Evolutionary conservation across 1,140 invertebrate genomes (phyloP).

Genomic region (Hyposmocoma kahamanoa): DNA sequence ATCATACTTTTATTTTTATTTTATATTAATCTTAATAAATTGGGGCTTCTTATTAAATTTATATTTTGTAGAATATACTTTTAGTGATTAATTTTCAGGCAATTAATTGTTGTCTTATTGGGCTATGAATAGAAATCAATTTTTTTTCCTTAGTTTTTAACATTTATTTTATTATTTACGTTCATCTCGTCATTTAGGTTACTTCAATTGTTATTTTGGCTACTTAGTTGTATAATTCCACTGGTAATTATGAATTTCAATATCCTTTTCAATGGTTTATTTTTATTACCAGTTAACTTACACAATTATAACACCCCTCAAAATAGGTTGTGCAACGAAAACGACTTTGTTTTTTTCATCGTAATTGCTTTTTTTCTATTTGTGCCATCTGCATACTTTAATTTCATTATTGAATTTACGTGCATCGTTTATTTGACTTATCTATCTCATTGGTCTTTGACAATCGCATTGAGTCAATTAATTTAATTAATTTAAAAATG

Average conservation of each 20-base stretch:
- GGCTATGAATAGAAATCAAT: constrained; percentile 15
- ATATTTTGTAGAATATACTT: neutral
- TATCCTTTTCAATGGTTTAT: too few relatives aligned
- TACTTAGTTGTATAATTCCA: constrained; percentile 5
- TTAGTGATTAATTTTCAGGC: neutral
- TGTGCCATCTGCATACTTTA: constrained; percentile 27
- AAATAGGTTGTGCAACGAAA: constrained; percentile 45
- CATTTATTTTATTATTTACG: constrained; percentile 5
- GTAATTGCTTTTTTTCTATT: constrained; percentile 15
- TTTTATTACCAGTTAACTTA: too few relatives aligned
- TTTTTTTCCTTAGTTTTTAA: neutral
- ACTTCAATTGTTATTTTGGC: constrained; percentile 5
- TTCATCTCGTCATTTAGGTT: constrained; percentile 9
- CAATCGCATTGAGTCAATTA: constrained; percentile 13
- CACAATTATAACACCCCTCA: too few relatives aligned
- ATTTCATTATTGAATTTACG: neutral
- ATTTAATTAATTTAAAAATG: constrained; percentile 13
- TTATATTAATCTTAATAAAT: neutral
- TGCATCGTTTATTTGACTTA: neutral
- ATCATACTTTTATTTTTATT: too few relatives aligned
- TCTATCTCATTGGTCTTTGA: constrained; percentile 1
- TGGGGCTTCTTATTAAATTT: neutral
- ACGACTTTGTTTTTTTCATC: constrained; percentile 16
- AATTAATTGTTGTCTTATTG: neutral
- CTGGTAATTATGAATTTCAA: too few relatives aligned